Evolutionary conservation across 2,113 vertebrate species (phyloP).

Genomic region (Vulpes ferrilata): DNA sequence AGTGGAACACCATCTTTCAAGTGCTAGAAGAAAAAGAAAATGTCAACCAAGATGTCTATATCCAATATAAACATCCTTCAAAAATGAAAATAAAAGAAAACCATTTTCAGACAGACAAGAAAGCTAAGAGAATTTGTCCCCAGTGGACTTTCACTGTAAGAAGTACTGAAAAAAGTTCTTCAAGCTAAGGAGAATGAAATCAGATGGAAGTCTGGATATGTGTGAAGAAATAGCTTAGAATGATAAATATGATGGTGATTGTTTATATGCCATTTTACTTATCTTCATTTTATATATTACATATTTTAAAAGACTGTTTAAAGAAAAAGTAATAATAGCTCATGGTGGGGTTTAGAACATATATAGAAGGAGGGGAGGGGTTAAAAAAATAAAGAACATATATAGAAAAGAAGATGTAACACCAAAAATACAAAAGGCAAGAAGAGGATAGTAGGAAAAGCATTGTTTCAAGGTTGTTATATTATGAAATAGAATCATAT

Average conservation of each 20-base stretch:
- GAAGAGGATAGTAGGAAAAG: background rate
- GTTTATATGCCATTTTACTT: background rate
- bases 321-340: background rate
- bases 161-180: background rate
- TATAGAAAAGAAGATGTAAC: background rate
- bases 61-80: background rate
- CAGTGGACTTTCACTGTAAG: background rate
- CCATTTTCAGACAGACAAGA: background rate
- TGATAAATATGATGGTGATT: background rate
- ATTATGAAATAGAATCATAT: background rate
- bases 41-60: background rate
- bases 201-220: background rate
- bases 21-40: background rate
- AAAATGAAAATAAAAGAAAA: background rate
- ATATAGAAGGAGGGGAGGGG: background rate
- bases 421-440: background rate
- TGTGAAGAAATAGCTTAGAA: background rate
- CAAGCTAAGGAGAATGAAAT: background rate
- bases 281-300: background rate
- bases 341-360: background rate
- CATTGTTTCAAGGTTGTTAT: background rate
- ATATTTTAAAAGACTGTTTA: background rate
- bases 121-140: background rate
- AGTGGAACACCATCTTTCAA: background rate
- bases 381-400: background rate